phyloP scores from a whole-genome alignment of 2,888 invertebrate genomes.

The Cephonodes hylas region DNA sequence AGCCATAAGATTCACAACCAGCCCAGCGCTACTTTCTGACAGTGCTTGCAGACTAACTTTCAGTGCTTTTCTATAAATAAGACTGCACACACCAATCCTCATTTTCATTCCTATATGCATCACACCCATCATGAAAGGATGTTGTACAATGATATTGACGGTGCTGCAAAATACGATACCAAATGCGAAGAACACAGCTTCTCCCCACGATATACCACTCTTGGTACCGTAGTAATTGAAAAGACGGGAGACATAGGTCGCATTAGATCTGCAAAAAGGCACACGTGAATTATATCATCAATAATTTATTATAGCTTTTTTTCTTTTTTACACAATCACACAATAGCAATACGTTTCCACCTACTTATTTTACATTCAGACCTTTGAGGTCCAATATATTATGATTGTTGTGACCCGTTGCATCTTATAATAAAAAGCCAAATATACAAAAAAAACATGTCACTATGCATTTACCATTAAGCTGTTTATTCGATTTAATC shows the following conservation, averaged over 20 bases:
- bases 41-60: conserved; percentile 69
- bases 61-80: conserved; percentile 89
- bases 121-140: conserved; percentile 85
- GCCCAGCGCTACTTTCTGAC: conserved; percentile 65
- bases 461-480: too few relatives aligned
- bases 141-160: conserved; percentile 84
- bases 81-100: conserved; percentile 89
- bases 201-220: conserved; percentile 74
- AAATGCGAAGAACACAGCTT: conserved; percentile 85
- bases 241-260: conserved; percentile 80
- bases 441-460: too few relatives aligned
- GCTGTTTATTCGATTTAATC: too few relatives aligned
- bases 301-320: too few relatives aligned
- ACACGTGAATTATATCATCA: too few relatives aligned
- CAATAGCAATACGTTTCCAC: too few relatives aligned
- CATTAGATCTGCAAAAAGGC: conserved; percentile 56
- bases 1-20: conserved; percentile 84
- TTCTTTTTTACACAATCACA: too few relatives aligned
- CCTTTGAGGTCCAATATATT: too few relatives aligned
- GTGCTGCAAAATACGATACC: conserved; percentile 84
- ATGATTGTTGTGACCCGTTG: too few relatives aligned
- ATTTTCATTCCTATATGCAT: conserved; percentile 91
- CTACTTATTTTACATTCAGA: too few relatives aligned
- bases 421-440: too few relatives aligned
- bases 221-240: conserved; percentile 81